These are phyloP conservation scores for Gopherus flavomarginatus DNA, from an alignment of 2,113 vertebrate species.

Conservation along the genomic window DNA sequence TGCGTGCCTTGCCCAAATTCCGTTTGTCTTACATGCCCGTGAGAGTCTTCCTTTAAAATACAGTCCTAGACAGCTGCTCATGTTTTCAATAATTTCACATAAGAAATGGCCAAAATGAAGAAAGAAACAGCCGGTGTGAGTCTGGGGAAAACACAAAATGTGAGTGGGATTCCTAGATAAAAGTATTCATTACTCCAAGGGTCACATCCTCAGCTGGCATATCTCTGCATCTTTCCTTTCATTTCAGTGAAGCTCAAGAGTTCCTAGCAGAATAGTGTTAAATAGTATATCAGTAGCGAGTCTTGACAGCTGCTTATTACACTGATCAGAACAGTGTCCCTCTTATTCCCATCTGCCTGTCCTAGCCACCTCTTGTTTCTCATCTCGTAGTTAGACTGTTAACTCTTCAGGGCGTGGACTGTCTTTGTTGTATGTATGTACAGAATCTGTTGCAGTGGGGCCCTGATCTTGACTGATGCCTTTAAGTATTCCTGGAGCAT, in stretches of 20 bases:
- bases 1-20: not conserved
- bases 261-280: not conserved
- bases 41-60: not conserved
- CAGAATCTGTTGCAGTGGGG: not conserved
- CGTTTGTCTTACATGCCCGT: not conserved
- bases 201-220: too few species aligned
- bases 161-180: not conserved
- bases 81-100: not conserved
- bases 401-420: not conserved
- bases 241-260: not conserved
- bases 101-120: not conserved
- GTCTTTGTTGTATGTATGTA: not conserved
- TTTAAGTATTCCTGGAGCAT: too few species aligned
- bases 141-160: not conserved
- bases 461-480: not conserved
- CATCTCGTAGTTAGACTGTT: not conserved
- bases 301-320: not conserved
- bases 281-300: not conserved
- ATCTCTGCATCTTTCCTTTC: not conserved
- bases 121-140: not conserved
- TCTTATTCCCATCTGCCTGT: not conserved
- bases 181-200: not conserved
- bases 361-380: not conserved
- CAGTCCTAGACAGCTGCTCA: not conserved
- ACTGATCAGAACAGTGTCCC: not conserved